Conservation (phyloP, 2,888 invertebrate species). For the Spodoptera picta region DNA sequence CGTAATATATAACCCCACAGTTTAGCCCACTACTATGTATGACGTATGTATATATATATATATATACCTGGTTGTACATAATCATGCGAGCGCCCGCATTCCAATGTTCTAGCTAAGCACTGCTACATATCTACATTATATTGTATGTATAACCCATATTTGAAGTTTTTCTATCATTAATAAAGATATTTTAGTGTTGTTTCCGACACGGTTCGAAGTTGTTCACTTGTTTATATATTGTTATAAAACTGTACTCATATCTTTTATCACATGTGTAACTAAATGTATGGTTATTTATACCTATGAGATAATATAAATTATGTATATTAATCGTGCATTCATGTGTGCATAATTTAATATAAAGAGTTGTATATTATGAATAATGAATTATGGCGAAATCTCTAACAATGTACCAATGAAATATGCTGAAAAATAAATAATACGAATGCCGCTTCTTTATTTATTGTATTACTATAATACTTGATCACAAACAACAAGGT, state of each 20-base stretch:
- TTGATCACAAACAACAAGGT: conserved; percentile 59
- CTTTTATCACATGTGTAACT: conserved; percentile 84
- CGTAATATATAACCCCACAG: conserved; percentile 74
- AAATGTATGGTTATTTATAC: conserved; percentile 85
- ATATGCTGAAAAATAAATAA: conserved; percentile 88
- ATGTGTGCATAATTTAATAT: conserved; percentile 84
- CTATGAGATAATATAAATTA: conserved; percentile 77
- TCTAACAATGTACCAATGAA: conserved; percentile 88
- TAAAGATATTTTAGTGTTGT: conserved; percentile 83
- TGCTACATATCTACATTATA: conserved; percentile 84
- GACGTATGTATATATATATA: conserved; percentile 57
- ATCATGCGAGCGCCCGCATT: conserved; percentile 74
- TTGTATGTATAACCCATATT: conserved; percentile 77
- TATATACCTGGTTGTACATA: conserved; percentile 80
- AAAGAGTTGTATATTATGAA: conserved; percentile 85
- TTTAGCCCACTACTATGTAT: conserved; percentile 72
- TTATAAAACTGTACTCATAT: conserved; percentile 86
- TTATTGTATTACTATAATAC: conserved; percentile 79
- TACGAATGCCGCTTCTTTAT: conserved; percentile 88
- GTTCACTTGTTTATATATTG: conserved; percentile 88
- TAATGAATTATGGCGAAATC: conserved; percentile 81
- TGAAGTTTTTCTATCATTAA: conserved; percentile 84
- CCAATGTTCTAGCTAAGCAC: conserved; percentile 80
- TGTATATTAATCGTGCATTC: conserved; percentile 86
- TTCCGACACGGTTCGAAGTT: conserved; percentile 85